Base-by-base conservation (phyloP, 2,797 vertebrate species). In the Bovichtus diacanthus region DNA sequence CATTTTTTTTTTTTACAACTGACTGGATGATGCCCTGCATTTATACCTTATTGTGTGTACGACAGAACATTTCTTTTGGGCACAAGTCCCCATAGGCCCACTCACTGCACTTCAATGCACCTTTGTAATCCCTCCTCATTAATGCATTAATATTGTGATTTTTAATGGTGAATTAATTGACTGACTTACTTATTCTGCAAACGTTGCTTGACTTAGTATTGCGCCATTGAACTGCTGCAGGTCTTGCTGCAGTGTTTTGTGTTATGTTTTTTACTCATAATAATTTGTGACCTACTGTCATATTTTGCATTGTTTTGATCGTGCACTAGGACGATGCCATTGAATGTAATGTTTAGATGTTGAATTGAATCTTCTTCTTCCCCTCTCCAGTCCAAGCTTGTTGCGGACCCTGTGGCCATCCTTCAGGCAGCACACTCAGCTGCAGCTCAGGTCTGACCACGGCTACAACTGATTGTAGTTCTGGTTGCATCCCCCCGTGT, bases 401-500 rank as follows among this genome's bases (percentile, higher is more conserved):
- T 90, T 0, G 93, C 95, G 87, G 95, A 95, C 78, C 92, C 95
- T 0, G 95, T 96, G 88, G 93, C 94, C 70, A 55, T 95, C 75
- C 90, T 95, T 59, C 94, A 96, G 89, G 90, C 92, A 61, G 92
- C 95, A 27, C 95, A 95, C 41, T 60, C 92, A 8, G 85, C 85
- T 79, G 93, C 92, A 82, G 90, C 95, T 88, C 94, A 97, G 96
- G 96, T 96, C 93, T 95, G 94, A 86, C 49, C 55, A 13, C 47
- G 34, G 74, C 63, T 80, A 51, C 65, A 59, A 41, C 67, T 80
- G 80, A 74, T 53, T 85, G 81, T 67, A 61, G 56, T 70, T 79
- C 55, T 63, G 63, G 62, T 65, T 77, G 63, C 61, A 60, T 76
- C 36, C 39, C 43, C 18, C 19, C 3, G 31, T 82, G 27, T 75